Evolutionary conservation across 2,888 invertebrate species (phyloP), one percentile per base, ranked within the genome.

Genomic region (Mesoligia furuncula): DNA sequence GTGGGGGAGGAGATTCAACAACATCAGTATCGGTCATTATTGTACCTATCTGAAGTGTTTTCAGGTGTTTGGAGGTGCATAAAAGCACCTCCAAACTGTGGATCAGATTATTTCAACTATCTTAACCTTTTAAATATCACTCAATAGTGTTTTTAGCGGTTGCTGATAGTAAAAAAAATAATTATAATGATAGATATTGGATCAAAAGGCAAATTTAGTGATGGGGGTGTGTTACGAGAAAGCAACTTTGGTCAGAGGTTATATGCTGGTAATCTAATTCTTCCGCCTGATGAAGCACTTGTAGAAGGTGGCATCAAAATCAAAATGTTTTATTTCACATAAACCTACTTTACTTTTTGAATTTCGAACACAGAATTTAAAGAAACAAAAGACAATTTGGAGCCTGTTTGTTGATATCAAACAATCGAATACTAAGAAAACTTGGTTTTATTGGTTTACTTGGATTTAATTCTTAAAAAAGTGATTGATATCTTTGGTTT

Each of bases 131-230:
- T 65, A 73, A 83, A 67, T 64, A 68, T 70, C 67, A 73, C 71
- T 83, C 83, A 3, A 79, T 77, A 69, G 83, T 83, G 73, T 61
- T 83, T 64, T 59, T 76, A 67, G 77, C 77, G 71, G 83, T 83
- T 69, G 69, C 81, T 65, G 81, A 81, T 67, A 72, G 73, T 70
- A 78, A 65, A 65, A 68, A 72, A 69, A 69, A 83, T 74, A 66
- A 11, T 68, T 57, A 77, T 75, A 73, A 78, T 80, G 73, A 74
- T 80, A 83, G 80, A 83, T 75, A 73, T 80, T 77, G 80, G 83
- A 71, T 83, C 83, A 77, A 83, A 77, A 73, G 83, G 78, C 64
- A 73, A 72, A 72, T 83, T 83, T 76, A 83, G 81, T 74, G 80
- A 83, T 83, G 80, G 75, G 51, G 83, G 80, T 72, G 79, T 81